Evolutionary conservation across 2,113 vertebrate genomes (phyloP), one percentile per base, ranked within the genome.

Genomic region (Rhea pennata): DNA sequence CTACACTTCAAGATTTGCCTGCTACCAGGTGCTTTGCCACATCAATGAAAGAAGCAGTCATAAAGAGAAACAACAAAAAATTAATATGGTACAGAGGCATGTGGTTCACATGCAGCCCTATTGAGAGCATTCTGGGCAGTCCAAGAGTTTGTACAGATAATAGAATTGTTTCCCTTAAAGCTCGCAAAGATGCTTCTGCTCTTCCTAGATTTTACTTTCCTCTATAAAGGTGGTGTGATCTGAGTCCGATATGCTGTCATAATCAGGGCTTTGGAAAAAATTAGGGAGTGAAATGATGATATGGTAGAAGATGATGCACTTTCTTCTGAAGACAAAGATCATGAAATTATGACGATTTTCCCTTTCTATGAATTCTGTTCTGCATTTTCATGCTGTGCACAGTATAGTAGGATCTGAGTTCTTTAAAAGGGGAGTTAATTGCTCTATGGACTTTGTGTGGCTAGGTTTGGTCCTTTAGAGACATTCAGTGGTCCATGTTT

Each of bases 381-480:
- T 70, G 36, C 56, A 3, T 39, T 53, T 53, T 71, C 26, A 48
- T 48, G 19, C 46, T 48, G 46, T 48, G 46, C 17, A 8, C 46
- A 31, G 6, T 26, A 2, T 2, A 9, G 33, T 48, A 54, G 14
- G 23, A 42, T 58, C 40, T n/a, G 20, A 51, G 59, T 26, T 53
- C 46, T 70, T 39, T 61, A 24, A 44, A 87, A 31, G 5, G 20
- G 9, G 12, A 44, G 12, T 31, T 54, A 31, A 1, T 29, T 31
- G 11, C 9, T 31, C 46, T 78, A 46, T 0, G 0, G 33, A 15
- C 31, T 46, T 64, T 33, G 5, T 33, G 39, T 33, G 75, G 46
- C 2, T 12, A 36, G 26, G 15, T 48, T 65, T 65, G 58, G 21
- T 56, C 56, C 21, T 10, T 17, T 22, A 21, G 75, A 72, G 10